phyloP scores from a whole-genome alignment of 2,113 vertebrate genomes.

The Cricetomys ansorgei region DNA sequence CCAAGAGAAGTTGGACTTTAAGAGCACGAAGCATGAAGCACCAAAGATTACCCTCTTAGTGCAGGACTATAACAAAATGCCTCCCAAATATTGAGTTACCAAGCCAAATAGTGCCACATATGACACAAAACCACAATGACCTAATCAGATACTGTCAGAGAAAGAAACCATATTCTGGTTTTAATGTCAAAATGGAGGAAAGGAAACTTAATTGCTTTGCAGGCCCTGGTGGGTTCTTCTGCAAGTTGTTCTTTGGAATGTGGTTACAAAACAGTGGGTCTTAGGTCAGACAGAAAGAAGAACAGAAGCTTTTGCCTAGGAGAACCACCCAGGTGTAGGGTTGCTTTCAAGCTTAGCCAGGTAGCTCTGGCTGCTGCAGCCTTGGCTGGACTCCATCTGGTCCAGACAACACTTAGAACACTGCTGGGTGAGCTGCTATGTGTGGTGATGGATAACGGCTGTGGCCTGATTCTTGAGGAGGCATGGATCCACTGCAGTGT shows the following conservation, averaged over 20 bases:
- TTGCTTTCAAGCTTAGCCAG: not conserved
- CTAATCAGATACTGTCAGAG: not conserved
- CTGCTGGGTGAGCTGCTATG: slow-evolving; percentile 25
- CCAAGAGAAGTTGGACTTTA: not conserved
- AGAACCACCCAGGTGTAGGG: slow-evolving; percentile 29
- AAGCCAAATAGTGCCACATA: not conserved
- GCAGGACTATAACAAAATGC: not conserved
- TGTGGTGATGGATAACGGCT: not conserved
- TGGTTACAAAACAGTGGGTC: not conserved
- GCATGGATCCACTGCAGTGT: not conserved
- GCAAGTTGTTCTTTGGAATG: not conserved
- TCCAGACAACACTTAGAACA: not conserved
- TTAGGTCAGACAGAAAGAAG: not conserved
- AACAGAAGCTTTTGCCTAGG: not conserved
- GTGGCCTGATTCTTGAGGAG: slow-evolving; percentile 37
- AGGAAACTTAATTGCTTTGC: not conserved
- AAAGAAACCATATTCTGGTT: slow-evolving; percentile 42
- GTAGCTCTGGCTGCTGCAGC: slow-evolving; percentile 7
- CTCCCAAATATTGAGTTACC: not conserved
- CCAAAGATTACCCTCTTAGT: not conserved
- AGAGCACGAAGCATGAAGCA: not conserved
- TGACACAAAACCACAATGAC: not conserved
- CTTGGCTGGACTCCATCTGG: slow-evolving; percentile 40
- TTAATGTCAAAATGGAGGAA: not conserved
- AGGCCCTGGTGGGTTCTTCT: not conserved